Base-by-base conservation (phyloP, 2,113 vertebrate species). In the Hypomesus transpacificus region DNA sequence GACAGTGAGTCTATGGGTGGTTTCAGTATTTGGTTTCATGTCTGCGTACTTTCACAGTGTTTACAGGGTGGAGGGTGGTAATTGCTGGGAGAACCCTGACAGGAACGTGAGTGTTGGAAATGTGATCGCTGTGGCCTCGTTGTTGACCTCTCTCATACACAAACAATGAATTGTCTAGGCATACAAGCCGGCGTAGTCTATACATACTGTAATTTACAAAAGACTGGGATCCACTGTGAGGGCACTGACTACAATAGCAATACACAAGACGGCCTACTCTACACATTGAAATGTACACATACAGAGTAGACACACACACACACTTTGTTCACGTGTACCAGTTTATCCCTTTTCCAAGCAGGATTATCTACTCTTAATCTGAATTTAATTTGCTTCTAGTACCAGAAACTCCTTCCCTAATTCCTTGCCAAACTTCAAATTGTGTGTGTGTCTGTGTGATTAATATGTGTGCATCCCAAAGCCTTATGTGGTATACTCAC, bases 371-470 rank as follows among this genome's bases (percentile, higher is more conserved):
- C 14, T 34, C 50, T 70, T 84, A 85, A 82, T 85, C 84, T 85
- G 75, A 82, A 82, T 78, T 71, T 84, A 85, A 85, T 85, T 85
- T 74, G 76, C 77, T 85, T 80, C 78, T 14, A 51, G 53, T 66
- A 57, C 21, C 31, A 52, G 24, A 31, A 14, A 61, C 51, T 13
- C 26, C 76, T 70, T 46, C 18, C 22, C 16, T 60, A 65, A 26
- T 16, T 70, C 0, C 21, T 59, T 59, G 57, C 18, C 2, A 13
- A 21, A 59, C 20, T 20, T 59, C 57, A 20, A 56, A 18, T 16
- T 18, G 53, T 56, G 53, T 56, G 53, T 54, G 53, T n/a, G 53
- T 56, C 3, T n/a, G 53, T 18, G 17, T 56, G 53, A 18, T 4
- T 56, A 56, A n/a, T 18, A 14, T 56, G 53, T 56, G 53, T 56